Conservation (phyloP, 2,797 vertebrate species). For the Epinephelus malabaricus region DNA sequence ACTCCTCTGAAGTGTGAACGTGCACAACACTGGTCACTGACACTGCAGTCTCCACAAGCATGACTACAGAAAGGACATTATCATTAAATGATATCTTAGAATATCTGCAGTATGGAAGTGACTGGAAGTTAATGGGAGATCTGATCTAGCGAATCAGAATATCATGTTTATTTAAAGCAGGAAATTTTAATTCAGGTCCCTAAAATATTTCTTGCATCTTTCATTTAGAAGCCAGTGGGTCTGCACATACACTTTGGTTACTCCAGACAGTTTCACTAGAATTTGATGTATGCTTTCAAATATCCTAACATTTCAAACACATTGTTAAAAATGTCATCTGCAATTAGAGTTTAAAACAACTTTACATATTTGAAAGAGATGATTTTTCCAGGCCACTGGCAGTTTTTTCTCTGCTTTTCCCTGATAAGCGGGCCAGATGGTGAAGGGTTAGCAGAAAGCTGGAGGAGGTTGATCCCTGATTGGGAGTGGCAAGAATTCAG, state of each 20-base stretch:
- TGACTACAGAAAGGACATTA: not conserved
- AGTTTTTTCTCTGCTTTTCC: not conserved
- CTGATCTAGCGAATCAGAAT: not conserved
- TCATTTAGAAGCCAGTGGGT: not conserved
- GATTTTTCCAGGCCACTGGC: not conserved
- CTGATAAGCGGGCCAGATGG: constrained; percentile 2
- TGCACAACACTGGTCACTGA: too few species aligned
- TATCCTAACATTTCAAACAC: not conserved
- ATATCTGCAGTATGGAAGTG: not conserved
- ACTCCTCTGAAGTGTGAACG: too few species aligned
- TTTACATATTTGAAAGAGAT: not conserved
- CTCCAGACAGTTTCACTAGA: too few species aligned
- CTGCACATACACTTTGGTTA: not conserved
- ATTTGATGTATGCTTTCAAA: not conserved
- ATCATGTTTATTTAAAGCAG: too few species aligned
- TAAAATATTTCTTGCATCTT: not conserved
- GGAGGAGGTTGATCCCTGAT: constrained; percentile 1
- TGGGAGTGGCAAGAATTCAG: constrained; percentile 16
- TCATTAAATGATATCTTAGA: not conserved
- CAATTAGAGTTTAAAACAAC: not conserved
- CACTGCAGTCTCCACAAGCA: not conserved
- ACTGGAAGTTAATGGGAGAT: not conserved
- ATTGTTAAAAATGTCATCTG: not conserved
- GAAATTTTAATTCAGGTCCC: not conserved
- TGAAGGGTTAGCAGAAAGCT: not conserved